Percentiles rank a stretch among this genome's conserved stretches.
Conservation (phyloP, 2,888 invertebrate genomes). For the Volucella zonaria region DNA sequence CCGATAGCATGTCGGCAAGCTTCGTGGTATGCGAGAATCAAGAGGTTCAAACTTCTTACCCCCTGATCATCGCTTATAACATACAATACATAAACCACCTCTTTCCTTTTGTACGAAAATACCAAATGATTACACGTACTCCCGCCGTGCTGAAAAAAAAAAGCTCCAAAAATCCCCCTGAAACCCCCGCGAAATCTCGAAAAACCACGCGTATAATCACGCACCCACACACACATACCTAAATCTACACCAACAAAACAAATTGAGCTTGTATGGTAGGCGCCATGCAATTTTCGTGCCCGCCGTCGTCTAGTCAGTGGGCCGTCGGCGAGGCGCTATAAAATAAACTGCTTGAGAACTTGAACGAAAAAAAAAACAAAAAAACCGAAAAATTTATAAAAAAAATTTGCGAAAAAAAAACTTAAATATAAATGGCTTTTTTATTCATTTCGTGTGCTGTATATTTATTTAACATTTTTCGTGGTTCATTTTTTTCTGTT, state of each 20-base stretch:
- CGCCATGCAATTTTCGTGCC: conserved; percentile 73
- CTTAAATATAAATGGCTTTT: conserved; percentile 60
- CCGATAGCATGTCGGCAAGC: conserved; percentile 67
- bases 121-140: conserved; percentile 56
- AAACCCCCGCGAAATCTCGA: conserved; percentile 11
- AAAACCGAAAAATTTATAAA: not conserved
- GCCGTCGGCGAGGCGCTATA: conserved; percentile 72
- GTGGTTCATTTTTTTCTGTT: conserved; percentile 24
- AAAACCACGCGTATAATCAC: conserved; percentile 2
- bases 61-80: too few relatives aligned
- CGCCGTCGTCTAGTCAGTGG: conserved; percentile 72
- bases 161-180: conserved; percentile 37
- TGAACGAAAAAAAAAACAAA: conserved; percentile 24
- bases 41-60: conserved; percentile 55
- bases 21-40: conserved; percentile 52
- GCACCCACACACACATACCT: conserved; percentile 29
- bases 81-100: not conserved
- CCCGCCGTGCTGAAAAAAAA: conserved; percentile 38
- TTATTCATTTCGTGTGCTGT: conserved; percentile 68
- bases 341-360: conserved; percentile 66
- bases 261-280: conserved; percentile 69
- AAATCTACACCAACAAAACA: conserved; percentile 54
- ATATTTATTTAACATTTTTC: conserved; percentile 64
- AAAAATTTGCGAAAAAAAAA: conserved; percentile 11
- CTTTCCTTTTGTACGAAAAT: not conserved